Percentiles rank a stretch among this genome's conserved stretches.
These are phyloP conservation scores for Coluber constrictor DNA, from an alignment of 2,797 vertebrate species.

Conservation along the genomic window DNA sequence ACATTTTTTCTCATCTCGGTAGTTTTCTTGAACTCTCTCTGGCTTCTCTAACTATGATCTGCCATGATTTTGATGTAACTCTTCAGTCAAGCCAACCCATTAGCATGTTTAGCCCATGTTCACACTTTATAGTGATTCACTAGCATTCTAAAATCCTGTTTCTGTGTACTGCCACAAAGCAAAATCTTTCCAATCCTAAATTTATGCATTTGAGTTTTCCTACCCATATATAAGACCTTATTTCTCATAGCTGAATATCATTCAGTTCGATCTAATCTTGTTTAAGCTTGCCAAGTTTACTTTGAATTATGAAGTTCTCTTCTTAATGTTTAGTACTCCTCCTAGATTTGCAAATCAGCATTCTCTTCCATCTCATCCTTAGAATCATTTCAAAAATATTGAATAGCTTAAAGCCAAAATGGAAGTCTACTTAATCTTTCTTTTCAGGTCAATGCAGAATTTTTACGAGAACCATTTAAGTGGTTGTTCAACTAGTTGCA, in stretches of 20 bases:
- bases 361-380: neutral
- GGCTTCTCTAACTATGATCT: neutral
- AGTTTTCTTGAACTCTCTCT: neutral
- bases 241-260: neutral
- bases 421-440: neutral
- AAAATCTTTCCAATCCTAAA: neutral
- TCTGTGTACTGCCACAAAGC: neutral
- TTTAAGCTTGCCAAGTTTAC: neutral
- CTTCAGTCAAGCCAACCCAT: neutral
- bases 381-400: neutral
- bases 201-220: neutral
- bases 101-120: neutral
- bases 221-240: neutral
- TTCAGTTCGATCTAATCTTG: neutral
- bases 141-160: neutral
- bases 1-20: neutral
- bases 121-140: neutral
- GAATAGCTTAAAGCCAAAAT: neutral
- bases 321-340: neutral
- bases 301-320: neutral
- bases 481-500: neutral
- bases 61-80: neutral
- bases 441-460: neutral
- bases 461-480: neutral
- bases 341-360: neutral